These are phyloP conservation scores for Anoplophora glabripennis DNA, from an alignment of 1,140 invertebrate genomes.

Conservation along the genomic window DNA sequence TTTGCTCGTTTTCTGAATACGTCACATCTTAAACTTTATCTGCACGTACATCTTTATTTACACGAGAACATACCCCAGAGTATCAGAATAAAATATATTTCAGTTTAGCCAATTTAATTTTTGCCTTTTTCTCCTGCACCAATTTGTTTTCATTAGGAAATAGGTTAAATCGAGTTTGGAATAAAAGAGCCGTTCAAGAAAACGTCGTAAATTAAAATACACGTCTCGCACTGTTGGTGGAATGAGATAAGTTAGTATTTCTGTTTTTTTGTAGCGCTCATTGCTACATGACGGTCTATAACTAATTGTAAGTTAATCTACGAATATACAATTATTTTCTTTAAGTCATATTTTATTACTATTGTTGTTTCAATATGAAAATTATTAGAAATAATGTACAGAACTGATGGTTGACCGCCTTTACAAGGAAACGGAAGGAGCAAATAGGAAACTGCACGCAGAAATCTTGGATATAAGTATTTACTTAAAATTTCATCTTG, in stretches of 20 bases:
- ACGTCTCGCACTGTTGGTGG: not conserved
- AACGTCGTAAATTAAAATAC: not conserved
- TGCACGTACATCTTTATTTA: not conserved
- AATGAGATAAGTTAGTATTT: not conserved
- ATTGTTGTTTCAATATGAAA: no score
- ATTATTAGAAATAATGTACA: no score
- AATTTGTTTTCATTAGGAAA: not conserved
- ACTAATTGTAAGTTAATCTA: no score
- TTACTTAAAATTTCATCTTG: no score
- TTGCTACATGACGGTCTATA: no score
- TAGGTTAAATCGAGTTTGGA: not conserved
- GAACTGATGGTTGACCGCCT: no score
- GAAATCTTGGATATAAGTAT: no score
- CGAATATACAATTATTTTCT: no score
- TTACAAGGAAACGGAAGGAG: no score
- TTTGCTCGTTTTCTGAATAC: not conserved
- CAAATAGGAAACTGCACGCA: no score
- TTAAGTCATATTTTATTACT: no score
- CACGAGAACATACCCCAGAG: not conserved
- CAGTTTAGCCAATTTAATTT: not conserved
- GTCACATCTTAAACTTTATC: not conserved
- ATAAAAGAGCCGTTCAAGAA: not conserved
- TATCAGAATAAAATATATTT: not conserved
- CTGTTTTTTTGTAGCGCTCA: no score
- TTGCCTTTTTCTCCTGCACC: not conserved